These are phyloP conservation scores for Eufriesea mexicana DNA, from an alignment of 1,140 invertebrate species.

Conservation along the genomic window DNA sequence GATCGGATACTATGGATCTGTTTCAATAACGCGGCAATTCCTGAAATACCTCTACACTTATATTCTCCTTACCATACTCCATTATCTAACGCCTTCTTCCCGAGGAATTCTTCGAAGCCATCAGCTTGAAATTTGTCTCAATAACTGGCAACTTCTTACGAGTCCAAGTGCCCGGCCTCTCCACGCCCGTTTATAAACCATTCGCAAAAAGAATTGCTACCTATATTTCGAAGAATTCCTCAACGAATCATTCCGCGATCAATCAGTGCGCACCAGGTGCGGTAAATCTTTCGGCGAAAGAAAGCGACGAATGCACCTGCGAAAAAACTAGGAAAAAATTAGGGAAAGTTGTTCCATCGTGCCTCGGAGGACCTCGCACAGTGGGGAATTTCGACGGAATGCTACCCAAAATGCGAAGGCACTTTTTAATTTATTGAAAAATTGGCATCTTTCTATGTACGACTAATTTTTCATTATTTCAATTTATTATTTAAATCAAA, in stretches of 20 bases:
- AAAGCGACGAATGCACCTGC: not conserved
- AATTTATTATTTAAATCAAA: too few relatives aligned
- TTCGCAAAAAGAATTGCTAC: not conserved
- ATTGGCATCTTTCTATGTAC: too few relatives aligned
- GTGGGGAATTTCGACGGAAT: too few relatives aligned
- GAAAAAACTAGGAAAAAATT: not conserved
- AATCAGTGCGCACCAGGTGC: not conserved
- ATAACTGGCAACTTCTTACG: not conserved
- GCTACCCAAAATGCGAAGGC: too few relatives aligned
- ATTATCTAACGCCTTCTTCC: too few relatives aligned
- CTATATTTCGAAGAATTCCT: not conserved
- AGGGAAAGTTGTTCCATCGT: not conserved
- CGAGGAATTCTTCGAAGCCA: not conserved
- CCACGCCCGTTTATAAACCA: not conserved
- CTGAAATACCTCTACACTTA: too few relatives aligned
- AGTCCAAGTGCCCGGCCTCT: not conserved
- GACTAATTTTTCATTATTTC: too few relatives aligned
- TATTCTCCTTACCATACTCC: too few relatives aligned
- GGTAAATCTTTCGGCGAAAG: not conserved
- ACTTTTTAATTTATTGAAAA: too few relatives aligned
- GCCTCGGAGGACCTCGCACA: too few relatives aligned
- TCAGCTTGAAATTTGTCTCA: not conserved
- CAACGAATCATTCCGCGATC: not conserved
- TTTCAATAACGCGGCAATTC: too few relatives aligned
- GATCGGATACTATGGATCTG: too few relatives aligned